Base-by-base conservation (phyloP, 2,797 vertebrate species). In the Pteronotus mesoamericanus region DNA sequence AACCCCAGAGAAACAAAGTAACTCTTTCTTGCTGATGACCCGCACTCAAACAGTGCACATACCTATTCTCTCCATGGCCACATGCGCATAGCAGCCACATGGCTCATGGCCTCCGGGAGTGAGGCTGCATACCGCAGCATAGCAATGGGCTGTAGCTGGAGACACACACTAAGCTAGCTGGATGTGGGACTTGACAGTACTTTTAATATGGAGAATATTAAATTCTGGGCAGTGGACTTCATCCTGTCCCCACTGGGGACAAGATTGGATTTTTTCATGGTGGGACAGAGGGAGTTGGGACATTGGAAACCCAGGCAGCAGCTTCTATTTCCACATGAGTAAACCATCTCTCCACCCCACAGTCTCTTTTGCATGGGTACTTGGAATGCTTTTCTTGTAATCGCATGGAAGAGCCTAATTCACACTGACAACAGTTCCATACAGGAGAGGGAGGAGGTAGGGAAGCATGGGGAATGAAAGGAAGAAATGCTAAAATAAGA, bases 361-460 rank as follows among this genome's bases (percentile, higher is more conserved):
- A 64, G 64, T 64, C 61, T 64, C 32, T 61, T 64, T 32, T n/a
- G 14, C 61, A 64, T 64, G 14, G 32, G 14, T 64, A 29, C 61
- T n/a, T 64, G 32, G 29, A 64, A n/a, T 18, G 14, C 29, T 64
- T 64, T 64, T 61, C 15, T 64, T n/a, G 12, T 64, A 15, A 64
- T 64, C 32, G 18, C 61, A 64, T 32, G 29, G 32, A 64, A 64
- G 29, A 64, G 18, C 15, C 6, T 64, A 64, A n/a, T 64, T n/a
- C 61, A 64, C 3, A 15, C 14, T 64, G 61, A 64, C 61, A 64
- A n/a, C 29, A n/a, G 6, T n/a, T 64, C 22, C 12, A 24, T 44
- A 14, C 2, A 18, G 18, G 2, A 5, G 1, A 32, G 14, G 8
- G 8, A 53, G 18, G 12, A 24, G 4, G 22, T 51, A 26, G 24